These are phyloP conservation scores for Gnatocerus cornutus DNA, from an alignment of 2,888 invertebrate genomes.

Conservation along the genomic window DNA sequence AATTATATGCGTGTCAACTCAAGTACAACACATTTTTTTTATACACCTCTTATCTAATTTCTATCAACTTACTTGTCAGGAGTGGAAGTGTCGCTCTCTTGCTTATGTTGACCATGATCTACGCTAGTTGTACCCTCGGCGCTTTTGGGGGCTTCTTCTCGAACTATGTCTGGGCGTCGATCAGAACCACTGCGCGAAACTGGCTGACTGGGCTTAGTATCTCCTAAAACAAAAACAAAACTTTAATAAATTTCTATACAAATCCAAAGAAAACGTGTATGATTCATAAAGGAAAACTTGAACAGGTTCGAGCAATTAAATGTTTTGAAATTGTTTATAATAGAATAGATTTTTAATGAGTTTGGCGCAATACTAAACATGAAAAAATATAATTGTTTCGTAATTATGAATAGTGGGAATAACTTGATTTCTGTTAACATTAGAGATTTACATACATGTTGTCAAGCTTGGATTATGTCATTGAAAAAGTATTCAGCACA, in stretches of 20 bases:
- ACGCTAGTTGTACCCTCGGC: conserved; percentile 56
- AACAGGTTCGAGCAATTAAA: too few relatives aligned
- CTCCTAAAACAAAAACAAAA: conserved; percentile 63
- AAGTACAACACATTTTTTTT: conserved; percentile 34
- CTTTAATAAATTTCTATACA: background rate
- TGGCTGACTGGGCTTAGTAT: conserved; percentile 68
- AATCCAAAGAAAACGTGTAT: too few relatives aligned
- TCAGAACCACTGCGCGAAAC: conserved; percentile 70
- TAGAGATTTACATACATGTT: too few relatives aligned
- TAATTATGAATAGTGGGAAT: too few relatives aligned
- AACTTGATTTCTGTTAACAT: too few relatives aligned
- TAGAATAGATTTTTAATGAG: too few relatives aligned
- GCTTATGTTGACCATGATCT: conserved; percentile 52
- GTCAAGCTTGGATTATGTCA: too few relatives aligned
- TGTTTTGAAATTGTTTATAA: too few relatives aligned
- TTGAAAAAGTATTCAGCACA: too few relatives aligned
- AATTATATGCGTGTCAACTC: conserved; percentile 38
- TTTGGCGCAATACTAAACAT: too few relatives aligned
- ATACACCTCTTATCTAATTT: conserved; percentile 32
- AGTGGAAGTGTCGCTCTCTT: conserved; percentile 52
- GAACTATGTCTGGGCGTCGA: conserved; percentile 68
- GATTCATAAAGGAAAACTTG: background rate
- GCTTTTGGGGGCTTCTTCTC: conserved; percentile 63
- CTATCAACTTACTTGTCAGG: conserved; percentile 57
- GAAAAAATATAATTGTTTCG: too few relatives aligned